Evolutionary conservation across 23 tunicate species (phyloP).

Genomic region (Pegea sp.): DNA sequence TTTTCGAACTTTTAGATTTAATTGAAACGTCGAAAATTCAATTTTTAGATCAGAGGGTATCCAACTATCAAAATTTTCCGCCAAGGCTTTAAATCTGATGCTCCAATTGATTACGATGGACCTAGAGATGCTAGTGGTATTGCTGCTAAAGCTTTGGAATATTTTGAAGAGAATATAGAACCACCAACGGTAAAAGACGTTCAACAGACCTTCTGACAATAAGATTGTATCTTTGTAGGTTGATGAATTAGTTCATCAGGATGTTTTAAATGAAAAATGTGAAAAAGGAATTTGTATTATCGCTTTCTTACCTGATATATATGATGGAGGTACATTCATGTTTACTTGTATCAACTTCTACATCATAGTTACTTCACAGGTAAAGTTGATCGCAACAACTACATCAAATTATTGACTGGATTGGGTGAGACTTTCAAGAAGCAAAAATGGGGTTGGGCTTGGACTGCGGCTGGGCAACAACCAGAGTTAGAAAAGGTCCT

Average conservation of each 20-base stretch:
- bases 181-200: conserved; percentile 65
- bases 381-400: conserved; percentile 62
- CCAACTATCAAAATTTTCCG: conserved; percentile 94
- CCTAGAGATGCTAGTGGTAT: conserved; percentile 49
- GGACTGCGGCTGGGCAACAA: conserved; percentile 56
- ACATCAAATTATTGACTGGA: conserved; percentile 25
- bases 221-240: conserved; percentile 11
- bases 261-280: conserved; percentile 56
- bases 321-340: conserved; percentile 59
- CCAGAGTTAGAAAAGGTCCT: conserved; percentile 58
- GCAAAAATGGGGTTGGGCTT: conserved; percentile 95
- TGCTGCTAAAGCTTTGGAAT: conserved; percentile 69
- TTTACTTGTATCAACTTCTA: no score
- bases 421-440: conserved; percentile 79
- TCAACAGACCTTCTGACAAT: neutral
- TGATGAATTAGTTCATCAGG: conserved; percentile 35
- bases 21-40: neutral
- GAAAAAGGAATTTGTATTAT: conserved; percentile 54
- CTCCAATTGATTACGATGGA: conserved; percentile 82
- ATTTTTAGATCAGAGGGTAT: conserved; percentile 56
- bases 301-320: conserved; percentile 70
- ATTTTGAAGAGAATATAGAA: conserved; percentile 71
- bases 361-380: conserved; percentile 8
- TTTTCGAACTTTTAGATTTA: neutral
- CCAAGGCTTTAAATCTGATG: conserved; percentile 37